Base-by-base conservation (phyloP, 2,113 vertebrate species). In the Atrichornis clamosus region DNA sequence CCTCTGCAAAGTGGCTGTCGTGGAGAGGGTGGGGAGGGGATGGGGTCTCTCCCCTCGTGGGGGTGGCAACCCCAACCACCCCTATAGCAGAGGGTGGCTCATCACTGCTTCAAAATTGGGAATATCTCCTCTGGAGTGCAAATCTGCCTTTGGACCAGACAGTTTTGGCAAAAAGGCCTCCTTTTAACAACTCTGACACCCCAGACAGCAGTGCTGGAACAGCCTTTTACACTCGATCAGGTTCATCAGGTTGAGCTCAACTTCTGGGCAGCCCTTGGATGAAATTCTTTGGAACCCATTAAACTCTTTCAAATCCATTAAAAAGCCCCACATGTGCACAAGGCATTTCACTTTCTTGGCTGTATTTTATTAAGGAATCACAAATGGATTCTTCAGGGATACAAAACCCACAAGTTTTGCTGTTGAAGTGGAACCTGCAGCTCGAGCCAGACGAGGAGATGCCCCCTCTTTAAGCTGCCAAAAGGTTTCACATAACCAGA, bases 31-130 rank as follows among this genome's bases (percentile, higher is more conserved):
- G n/a, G 47, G 78, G 39, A 33, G 27, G 47, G n/a, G 13, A 17
- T 7, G 23, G n/a, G 9, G 18, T 58, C 14, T 72, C 9, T 41
- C 33, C 17, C 69, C 12, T 69, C 67, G 5, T 1, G 12, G 19
- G 19, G 35, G 16, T 62, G n/a, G 42, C 68, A 49, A 15, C 55
- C 30, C 11, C 37, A 10, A 5, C 3, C 0, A 0, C 16, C 41
- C 23, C 70, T 46, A 1, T 9, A 30, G 28, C 0, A 23, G 1
- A 11, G 5, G 15, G 13, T 21, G 26, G 17, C 32, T 87, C 77
- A 39, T 46, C 7, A 2, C 23, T 39, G 13, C 41, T 44, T 47
- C 10, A 18, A 52, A 60, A 60, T 30, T 39, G 9, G 30, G 65
- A 59, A 2, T 20, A 9, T 49, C 47, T 70, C 69, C 24, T 70